These are phyloP conservation scores for Danio tinwini DNA, from an alignment of 2,797 vertebrate species.

Conservation along the genomic window DNA sequence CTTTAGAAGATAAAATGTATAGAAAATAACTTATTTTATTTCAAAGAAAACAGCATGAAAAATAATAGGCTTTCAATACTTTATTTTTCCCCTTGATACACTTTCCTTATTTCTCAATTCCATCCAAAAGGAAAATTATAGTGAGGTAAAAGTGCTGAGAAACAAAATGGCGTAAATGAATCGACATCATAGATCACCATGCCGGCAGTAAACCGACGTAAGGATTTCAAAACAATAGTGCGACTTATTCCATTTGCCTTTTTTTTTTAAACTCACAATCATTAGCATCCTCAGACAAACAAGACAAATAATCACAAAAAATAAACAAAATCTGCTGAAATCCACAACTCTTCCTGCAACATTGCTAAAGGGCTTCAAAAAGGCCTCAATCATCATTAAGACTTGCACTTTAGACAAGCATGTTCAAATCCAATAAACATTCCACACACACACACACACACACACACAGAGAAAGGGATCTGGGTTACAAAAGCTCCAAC, in stretches of 20 bases:
- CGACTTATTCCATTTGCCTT: constrained; percentile 62
- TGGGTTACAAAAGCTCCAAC: constrained; percentile 50
- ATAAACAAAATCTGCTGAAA: constrained; percentile 69
- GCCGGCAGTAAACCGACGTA: constrained; percentile 66
- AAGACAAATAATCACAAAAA: constrained; percentile 53
- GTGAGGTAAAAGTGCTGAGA: constrained; percentile 84
- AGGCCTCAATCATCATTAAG: constrained; percentile 64
- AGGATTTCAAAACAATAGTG: constrained; percentile 72
- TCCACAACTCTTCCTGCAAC: constrained; percentile 59
- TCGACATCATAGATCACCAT: constrained; percentile 70
- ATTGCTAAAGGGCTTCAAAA: constrained; percentile 54
- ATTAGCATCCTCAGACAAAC: constrained; percentile 67
- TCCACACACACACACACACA: background rate
- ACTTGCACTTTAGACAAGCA: constrained; percentile 63
- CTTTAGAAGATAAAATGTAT: too few relatives aligned
- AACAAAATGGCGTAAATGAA: constrained; percentile 73
- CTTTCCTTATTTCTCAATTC: constrained; percentile 78
- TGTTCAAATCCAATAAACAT: constrained; percentile 52
- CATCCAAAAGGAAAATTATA: constrained; percentile 76
- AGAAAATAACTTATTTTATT: background rate
- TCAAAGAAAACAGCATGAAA: constrained; percentile 35
- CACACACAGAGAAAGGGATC: constrained; percentile 42
- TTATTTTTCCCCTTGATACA: constrained; percentile 77
- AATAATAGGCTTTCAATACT: constrained; percentile 68
- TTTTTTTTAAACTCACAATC: constrained; percentile 60